These are phyloP conservation scores for Acanthopagrus latus DNA, from an alignment of 2,797 vertebrate genomes.

Conservation along the genomic window DNA sequence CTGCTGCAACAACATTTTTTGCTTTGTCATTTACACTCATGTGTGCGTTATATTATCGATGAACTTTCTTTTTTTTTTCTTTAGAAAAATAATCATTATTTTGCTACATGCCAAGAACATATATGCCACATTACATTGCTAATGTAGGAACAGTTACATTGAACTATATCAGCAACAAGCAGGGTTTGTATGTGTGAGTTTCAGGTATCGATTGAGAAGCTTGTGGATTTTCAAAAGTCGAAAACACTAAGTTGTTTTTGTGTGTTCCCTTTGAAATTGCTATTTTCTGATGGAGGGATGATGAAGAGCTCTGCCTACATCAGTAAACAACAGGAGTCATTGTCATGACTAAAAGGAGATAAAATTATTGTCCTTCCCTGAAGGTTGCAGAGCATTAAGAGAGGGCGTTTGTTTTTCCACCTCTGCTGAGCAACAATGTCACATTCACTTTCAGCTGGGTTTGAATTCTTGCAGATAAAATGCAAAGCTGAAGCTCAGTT, in stretches of 20 bases:
- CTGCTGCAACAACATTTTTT: conserved; percentile 44
- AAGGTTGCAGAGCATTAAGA: conserved; percentile 16
- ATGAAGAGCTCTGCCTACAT: neutral
- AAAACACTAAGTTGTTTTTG: neutral
- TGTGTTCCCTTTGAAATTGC: neutral
- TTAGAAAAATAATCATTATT: neutral
- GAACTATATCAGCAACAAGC: neutral
- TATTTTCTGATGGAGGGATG: neutral
- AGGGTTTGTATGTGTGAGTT: neutral
- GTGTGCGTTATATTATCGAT: conserved; percentile 22
- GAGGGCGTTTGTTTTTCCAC: conserved; percentile 1
- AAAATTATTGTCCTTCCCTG: neutral
- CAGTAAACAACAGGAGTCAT: neutral
- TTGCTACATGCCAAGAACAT: conserved; percentile 18
- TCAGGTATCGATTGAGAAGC: neutral
- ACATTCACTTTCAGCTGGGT: neutral
- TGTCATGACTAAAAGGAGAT: conserved; percentile 1
- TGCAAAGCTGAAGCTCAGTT: neutral
- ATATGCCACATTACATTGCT: neutral
- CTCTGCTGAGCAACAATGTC: conserved; percentile 7
- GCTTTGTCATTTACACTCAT: conserved; percentile 27
- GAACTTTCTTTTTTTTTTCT: conserved; percentile 36
- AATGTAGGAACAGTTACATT: conserved; percentile 2
- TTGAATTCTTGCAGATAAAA: conserved; percentile 17
- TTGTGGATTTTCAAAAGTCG: neutral